Conservation (phyloP, 2,797 vertebrate genomes). For the Okamejei kenojei region DNA sequence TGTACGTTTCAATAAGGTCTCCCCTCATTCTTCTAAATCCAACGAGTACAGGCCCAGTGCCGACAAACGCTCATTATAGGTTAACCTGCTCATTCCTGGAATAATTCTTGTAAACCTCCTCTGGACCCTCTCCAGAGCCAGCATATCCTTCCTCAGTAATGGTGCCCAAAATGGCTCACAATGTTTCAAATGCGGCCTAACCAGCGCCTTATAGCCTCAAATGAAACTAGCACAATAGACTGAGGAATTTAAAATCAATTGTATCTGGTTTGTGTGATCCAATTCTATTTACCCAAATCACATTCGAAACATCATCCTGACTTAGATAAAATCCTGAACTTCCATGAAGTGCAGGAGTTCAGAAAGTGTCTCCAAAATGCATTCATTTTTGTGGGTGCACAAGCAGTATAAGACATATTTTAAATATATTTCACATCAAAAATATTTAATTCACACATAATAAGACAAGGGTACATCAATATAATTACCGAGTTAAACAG, state of each 20-base stretch:
- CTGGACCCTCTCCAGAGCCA: too few species aligned
- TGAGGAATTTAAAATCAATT: neutral
- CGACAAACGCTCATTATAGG: too few species aligned
- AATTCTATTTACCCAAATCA: neutral
- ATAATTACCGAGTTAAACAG: neutral
- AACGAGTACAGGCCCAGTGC: too few species aligned
- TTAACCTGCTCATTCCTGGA: too few species aligned
- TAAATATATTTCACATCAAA: neutral
- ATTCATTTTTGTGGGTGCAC: neutral
- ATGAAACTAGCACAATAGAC: neutral
- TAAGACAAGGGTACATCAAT: neutral
- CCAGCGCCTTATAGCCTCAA: neutral
- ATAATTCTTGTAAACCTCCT: too few species aligned
- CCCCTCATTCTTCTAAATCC: too few species aligned
- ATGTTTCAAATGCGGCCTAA: too few species aligned
- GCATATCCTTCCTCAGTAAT: too few species aligned
- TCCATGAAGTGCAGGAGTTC: neutral
- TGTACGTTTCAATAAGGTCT: too few species aligned
- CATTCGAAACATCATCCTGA: neutral
- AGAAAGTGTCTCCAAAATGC: neutral
- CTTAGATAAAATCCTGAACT: neutral
- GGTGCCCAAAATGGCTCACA: too few species aligned
- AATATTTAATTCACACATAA: neutral
- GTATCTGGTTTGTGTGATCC: neutral
- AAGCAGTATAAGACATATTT: neutral